Evolutionary conservation across 2,113 vertebrate genomes (phyloP).

Genomic region (Barnardius zonarius): DNA sequence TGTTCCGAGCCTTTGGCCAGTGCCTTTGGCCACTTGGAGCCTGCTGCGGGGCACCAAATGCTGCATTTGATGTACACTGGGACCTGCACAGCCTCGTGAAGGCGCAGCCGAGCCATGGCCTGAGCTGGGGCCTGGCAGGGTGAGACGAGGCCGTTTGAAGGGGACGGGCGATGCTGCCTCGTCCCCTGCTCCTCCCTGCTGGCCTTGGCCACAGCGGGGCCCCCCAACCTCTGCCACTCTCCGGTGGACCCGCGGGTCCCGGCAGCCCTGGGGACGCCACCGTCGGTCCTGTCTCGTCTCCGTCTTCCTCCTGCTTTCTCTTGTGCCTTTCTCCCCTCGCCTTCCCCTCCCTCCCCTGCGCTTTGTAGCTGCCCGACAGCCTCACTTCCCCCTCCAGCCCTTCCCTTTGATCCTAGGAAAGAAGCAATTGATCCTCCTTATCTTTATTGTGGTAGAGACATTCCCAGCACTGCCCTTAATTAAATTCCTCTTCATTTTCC

Average conservation of each 20-base stretch:
- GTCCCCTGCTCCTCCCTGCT: not conserved
- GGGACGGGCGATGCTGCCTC: not conserved
- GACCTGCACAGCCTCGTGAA: fast-evolving
- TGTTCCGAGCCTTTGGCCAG: not conserved
- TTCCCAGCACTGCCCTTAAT: slow-evolving; percentile 59
- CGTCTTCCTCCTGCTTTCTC: not conserved
- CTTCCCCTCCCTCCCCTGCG: not conserved
- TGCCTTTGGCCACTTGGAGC: not conserved
- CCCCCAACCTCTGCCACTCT: not conserved
- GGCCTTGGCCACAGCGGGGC: not conserved
- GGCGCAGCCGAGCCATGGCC: not conserved
- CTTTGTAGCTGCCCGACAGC: slow-evolving; percentile 12
- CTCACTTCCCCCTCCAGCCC: not conserved
- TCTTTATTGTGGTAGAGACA: slow-evolving; percentile 43
- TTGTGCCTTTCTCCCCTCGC: not conserved
- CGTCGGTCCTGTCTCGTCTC: not conserved
- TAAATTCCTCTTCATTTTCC: slow-evolving; percentile 55
- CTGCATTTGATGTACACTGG: fast-evolving
- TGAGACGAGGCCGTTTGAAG: not conserved
- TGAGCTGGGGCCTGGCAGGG: not conserved
- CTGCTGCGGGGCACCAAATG: fast-evolving
- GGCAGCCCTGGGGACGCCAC: not conserved
- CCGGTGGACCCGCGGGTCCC: fast-evolving
- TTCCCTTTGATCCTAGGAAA: slow-evolving; percentile 57
- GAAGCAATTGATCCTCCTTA: slow-evolving; percentile 66